Conservation (phyloP, 2,797 vertebrate genomes). For the Valencia hispanica region DNA sequence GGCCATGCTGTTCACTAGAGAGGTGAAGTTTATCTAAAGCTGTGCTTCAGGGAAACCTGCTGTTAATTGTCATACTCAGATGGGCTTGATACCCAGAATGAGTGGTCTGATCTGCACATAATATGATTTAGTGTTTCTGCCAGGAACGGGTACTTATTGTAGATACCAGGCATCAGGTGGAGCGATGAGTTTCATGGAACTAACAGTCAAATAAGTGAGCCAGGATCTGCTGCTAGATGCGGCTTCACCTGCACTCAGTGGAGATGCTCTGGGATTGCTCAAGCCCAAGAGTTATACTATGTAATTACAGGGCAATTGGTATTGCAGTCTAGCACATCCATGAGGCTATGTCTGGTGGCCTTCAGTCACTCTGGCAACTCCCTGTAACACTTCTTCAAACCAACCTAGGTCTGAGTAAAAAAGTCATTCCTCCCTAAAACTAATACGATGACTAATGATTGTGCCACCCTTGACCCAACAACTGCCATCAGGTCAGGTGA, state of each 20-base stretch:
- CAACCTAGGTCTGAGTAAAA: neutral
- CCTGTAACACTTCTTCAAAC: neutral
- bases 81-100: neutral
- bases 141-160: neutral
- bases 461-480: neutral
- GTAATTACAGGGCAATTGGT: neutral
- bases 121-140: neutral
- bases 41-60: neutral
- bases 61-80: neutral
- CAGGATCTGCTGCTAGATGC: neutral
- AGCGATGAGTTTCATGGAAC: neutral
- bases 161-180: neutral
- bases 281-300: neutral
- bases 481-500: neutral
- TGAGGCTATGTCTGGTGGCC: neutral
- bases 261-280: neutral
- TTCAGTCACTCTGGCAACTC: neutral
- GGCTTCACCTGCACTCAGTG: neutral
- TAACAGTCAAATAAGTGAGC: neutral
- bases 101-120: neutral
- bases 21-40: constrained; percentile 78
- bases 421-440: neutral
- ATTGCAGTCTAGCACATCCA: neutral
- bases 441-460: neutral
- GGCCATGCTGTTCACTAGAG: constrained; percentile 92